Evolutionary conservation across 2,797 vertebrate species (phyloP), one percentile per base, ranked within the genome.

Genomic region (Oryzias sinensis): DNA sequence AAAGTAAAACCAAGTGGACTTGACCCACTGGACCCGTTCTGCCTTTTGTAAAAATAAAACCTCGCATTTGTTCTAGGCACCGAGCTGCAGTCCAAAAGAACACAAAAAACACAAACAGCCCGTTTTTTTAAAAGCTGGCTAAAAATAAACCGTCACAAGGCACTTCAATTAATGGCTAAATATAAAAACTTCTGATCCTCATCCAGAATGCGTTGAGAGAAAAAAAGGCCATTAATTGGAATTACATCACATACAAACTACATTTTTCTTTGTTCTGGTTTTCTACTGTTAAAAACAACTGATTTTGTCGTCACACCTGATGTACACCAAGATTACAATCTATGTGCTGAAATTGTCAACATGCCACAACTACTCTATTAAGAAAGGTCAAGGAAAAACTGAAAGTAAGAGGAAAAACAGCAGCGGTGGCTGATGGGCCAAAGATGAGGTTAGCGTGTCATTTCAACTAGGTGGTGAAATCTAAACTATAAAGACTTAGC

Each of bases 391-490:
- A 9, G 33, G 11, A 37, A 37, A 37, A 37, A 37, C 56, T 37
- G 17, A 43, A 59, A 53, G n/a, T 62, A 56, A 50, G 42, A 69
- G 45, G 45, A 57, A 45, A 70, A 56, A 58, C n/a, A 20, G 72
- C 43, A 6, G 60, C 63, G 62, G 68, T 63, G 68, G 73, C 37
- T 22, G 49, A 76, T 77, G 76, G 83, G 76, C 79, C 79, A 74
- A 66, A 59, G 53, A 77, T 73, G 61, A 76, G 63, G 72, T 64
- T 54, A 72, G 74, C 70, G 60, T 81, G 62, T 83, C 73, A 83
- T 87, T 85, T 82, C 59, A 77, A 85, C 76, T 80, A 77, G 77
- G 73, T 81, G 85, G 77, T 79, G 80, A 85, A 81, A 79, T 80
- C 79, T 82, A 45, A 60, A 81, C 80, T 79, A 81, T 81, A 57